Conservation (phyloP, 1,140 invertebrate genomes). For the Mactra quadrangularis region DNA sequence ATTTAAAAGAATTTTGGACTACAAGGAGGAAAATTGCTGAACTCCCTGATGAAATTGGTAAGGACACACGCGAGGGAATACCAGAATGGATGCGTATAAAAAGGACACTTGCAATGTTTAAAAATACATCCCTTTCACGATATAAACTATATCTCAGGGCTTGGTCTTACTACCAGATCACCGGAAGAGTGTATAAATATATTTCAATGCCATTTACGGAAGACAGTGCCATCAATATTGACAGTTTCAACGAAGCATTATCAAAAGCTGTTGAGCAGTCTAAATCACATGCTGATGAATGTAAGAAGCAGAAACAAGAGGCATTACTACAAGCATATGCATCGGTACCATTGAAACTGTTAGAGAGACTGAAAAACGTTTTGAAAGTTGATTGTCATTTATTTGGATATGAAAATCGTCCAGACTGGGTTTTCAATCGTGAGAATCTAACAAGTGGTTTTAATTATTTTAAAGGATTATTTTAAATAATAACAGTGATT, state of each 20-base stretch:
- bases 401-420: not conserved
- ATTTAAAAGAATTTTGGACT: not conserved
- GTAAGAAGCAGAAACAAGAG: not conserved
- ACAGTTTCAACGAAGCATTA: not conserved
- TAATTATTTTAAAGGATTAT: not conserved
- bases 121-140: not conserved
- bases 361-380: conserved; percentile 7
- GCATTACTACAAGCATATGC: conserved; percentile 8
- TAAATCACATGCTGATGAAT: not conserved
- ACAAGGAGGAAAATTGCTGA: not conserved
- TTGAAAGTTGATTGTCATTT: not conserved
- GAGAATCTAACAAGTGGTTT: not conserved
- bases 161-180: conserved; percentile 19
- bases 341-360: not conserved
- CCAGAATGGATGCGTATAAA: not conserved
- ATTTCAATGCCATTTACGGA: conserved; percentile 9
- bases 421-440: not conserved
- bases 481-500: too few relatives aligned
- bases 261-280: not conserved
- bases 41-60: not conserved
- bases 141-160: not conserved
- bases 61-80: not conserved
- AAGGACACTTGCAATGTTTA: not conserved
- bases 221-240: not conserved
- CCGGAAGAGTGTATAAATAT: not conserved